phyloP scores from a whole-genome alignment of 2,888 invertebrate species.

The Andrena hattorfiana region DNA sequence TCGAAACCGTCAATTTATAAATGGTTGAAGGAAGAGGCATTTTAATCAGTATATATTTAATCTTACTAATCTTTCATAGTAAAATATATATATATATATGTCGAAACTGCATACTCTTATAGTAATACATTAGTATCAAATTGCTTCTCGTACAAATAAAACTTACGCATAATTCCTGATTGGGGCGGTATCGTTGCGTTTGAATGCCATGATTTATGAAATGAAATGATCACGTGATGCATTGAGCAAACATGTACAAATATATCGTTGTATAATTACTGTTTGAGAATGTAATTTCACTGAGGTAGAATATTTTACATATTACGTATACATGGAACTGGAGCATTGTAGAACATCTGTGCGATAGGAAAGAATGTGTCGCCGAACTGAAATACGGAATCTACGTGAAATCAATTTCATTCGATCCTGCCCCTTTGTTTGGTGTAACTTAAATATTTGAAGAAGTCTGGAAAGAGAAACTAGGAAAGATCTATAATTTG shows the following conservation, averaged over 20 bases:
- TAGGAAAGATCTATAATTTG: conserved; percentile 38
- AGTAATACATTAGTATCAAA: conserved; percentile 53
- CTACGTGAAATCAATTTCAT: background rate
- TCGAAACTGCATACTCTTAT: conserved; percentile 24
- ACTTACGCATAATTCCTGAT: conserved; percentile 33
- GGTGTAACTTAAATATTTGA: conserved; percentile 23
- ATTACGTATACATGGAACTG: conserved; percentile 20
- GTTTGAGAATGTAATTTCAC: conserved; percentile 34
- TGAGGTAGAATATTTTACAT: conserved; percentile 56
- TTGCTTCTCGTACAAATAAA: conserved; percentile 42
- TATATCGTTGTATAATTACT: conserved; percentile 11
- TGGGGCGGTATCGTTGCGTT: conserved; percentile 32
- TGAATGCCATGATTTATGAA: conserved; percentile 25
- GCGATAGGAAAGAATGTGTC: background rate
- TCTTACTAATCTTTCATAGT: conserved; percentile 43
- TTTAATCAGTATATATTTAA: conserved; percentile 43
- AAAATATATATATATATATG: conserved; percentile 43
- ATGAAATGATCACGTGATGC: conserved; percentile 20
- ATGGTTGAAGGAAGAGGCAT: conserved; percentile 13
- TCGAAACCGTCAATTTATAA: background rate
- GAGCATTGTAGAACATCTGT: background rate
- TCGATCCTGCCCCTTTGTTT: background rate
- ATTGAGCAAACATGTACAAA: conserved; percentile 47
- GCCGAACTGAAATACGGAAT: conserved; percentile 4
- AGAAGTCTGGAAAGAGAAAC: conserved; percentile 27